phyloP scores from a whole-genome alignment of 2,113 vertebrate genomes.

The Tretioscincus oriximinensis region DNA sequence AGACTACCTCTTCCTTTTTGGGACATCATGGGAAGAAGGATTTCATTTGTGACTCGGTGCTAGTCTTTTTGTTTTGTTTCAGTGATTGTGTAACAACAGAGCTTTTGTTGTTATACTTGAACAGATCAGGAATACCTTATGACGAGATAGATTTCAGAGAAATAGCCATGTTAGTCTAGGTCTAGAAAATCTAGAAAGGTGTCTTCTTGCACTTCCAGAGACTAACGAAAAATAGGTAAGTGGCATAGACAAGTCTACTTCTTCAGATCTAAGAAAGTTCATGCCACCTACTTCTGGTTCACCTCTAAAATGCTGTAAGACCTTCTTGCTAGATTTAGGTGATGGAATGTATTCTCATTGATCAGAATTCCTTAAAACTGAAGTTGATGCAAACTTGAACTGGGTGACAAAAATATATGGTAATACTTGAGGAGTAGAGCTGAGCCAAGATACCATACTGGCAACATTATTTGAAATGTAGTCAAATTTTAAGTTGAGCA shows the following conservation, averaged over 20 bases:
- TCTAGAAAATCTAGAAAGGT: too few relatives aligned
- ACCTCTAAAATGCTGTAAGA: too few relatives aligned
- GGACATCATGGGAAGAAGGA: too few relatives aligned
- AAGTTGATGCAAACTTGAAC: slow-evolving; percentile 35
- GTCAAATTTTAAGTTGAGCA: slow-evolving; percentile 46
- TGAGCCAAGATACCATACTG: slow-evolving; percentile 41
- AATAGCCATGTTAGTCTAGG: too few relatives aligned
- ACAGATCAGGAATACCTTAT: slow-evolving; percentile 9
- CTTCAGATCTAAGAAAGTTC: too few relatives aligned
- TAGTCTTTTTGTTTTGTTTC: background rate
- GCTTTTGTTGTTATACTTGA: slow-evolving; percentile 1
- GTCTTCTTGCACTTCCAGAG: too few relatives aligned
- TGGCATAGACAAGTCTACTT: too few relatives aligned
- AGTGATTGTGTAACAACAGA: background rate
- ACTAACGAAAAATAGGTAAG: too few relatives aligned
- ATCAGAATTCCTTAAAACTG: slow-evolving; percentile 29
- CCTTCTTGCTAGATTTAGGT: too few relatives aligned
- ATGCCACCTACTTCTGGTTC: too few relatives aligned
- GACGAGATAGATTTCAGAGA: too few relatives aligned
- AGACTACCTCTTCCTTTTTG: background rate
- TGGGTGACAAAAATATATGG: slow-evolving; percentile 49
- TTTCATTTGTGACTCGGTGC: background rate
- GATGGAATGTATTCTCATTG: background rate
- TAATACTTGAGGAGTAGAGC: slow-evolving; percentile 40
- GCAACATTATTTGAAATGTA: slow-evolving; percentile 19